A percentile compares a stretch with the other conserved stretches of the same genome.
Evolutionary conservation across 2,113 vertebrate species (phyloP).

Genomic region (Nansenia antarctica): DNA sequence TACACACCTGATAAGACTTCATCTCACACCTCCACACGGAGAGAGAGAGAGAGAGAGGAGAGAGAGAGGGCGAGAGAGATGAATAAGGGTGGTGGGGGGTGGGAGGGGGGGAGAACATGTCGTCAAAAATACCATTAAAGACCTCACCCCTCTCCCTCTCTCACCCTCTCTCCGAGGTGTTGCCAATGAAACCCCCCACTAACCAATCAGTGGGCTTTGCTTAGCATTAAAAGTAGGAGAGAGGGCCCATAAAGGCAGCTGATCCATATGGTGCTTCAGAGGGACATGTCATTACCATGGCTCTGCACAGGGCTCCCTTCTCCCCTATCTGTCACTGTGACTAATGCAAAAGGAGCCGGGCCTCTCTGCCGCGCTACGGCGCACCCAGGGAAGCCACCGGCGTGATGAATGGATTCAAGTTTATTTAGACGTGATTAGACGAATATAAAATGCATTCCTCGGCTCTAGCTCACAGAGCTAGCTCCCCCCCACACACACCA

Average conservation of each 20-base stretch:
- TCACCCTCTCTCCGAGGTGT: neutral
- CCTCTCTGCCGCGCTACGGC: neutral
- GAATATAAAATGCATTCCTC: slow-evolving; percentile 18
- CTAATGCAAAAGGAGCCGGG: slow-evolving; percentile 27
- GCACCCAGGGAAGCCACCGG: too few species aligned
- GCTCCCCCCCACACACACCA: neutral
- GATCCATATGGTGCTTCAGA: slow-evolving; percentile 24
- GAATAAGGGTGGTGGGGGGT: too few species aligned
- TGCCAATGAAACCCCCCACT: slow-evolving; percentile 1
- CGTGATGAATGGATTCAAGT: slow-evolving; percentile 49
- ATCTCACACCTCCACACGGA: neutral
- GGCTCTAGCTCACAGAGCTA: too few species aligned
- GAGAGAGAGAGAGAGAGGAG: too few species aligned
- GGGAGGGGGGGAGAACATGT: neutral
- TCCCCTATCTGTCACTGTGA: slow-evolving; percentile 36
- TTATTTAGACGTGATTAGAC: slow-evolving; percentile 41
- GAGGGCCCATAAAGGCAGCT: slow-evolving; percentile 10
- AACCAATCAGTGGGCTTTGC: neutral
- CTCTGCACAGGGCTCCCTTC: slow-evolving; percentile 7
- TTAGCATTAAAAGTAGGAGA: slow-evolving; percentile 1
- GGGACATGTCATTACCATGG: slow-evolving; percentile 30
- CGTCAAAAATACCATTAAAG: neutral
- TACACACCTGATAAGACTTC: neutral
- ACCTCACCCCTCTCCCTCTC: neutral
- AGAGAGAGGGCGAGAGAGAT: too few species aligned